These are phyloP conservation scores for Drosophila aff. DNA, from an alignment of 1,140 invertebrate species.

Conservation along the genomic window DNA sequence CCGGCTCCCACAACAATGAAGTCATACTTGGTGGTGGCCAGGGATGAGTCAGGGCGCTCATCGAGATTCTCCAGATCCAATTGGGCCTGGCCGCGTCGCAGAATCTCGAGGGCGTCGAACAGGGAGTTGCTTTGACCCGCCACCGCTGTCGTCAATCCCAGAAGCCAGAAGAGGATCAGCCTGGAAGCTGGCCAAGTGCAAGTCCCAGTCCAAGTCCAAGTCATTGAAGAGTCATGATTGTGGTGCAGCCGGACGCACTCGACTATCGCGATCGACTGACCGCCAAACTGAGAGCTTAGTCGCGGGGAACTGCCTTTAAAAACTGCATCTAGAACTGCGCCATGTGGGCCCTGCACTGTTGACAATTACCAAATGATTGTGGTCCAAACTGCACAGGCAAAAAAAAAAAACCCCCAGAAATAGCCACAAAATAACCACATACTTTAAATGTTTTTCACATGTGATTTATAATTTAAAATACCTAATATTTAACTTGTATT, in stretches of 20 bases:
- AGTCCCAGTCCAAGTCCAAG: not conserved
- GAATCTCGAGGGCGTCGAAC: conserved; percentile 39
- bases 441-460: not conserved
- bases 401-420: not conserved
- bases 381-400: conserved; percentile 3
- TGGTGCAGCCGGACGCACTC: conserved; percentile 27
- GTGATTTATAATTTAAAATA: too few relatives aligned
- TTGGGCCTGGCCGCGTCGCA: conserved; percentile 55
- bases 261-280: conserved; percentile 37
- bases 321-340: not conserved
- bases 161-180: not conserved
- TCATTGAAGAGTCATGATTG: conserved; percentile 28
- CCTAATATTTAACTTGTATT: too few relatives aligned
- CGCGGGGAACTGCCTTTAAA: conserved; percentile 14
- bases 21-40: conserved; percentile 86
- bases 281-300: not conserved
- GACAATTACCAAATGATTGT: conserved; percentile 9
- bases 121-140: conserved; percentile 44
- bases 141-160: not conserved
- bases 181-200: not conserved
- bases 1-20: conserved; percentile 91
- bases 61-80: conserved; percentile 78
- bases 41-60: conserved; percentile 11
- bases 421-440: not conserved
- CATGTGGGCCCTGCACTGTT: conserved; percentile 10